Evolutionary conservation across 2,888 invertebrate genomes (phyloP), one percentile per base, ranked within the genome.

Genomic region (Latrodectus elegans): DNA sequence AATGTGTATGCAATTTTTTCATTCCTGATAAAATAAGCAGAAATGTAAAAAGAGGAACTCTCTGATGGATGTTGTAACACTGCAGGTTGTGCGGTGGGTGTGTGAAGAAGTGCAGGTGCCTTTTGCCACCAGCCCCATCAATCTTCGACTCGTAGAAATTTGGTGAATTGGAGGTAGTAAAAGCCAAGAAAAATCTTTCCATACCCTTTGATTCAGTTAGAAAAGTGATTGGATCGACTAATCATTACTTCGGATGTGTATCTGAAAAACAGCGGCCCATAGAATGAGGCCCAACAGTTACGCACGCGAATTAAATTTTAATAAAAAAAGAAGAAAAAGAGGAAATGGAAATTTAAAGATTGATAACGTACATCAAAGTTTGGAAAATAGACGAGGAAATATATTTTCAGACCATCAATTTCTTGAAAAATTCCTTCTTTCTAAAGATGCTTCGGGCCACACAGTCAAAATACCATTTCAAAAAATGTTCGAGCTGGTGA

Each of bases 211-310:
- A 4, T 55, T 67, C 84, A 49, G 77, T 73, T 64, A 73, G 71
- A 84, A 84, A 77, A 84, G 71, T 84, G 84, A 84, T 77, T 84
- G 84, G 73, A 72, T 78, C 68, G 71, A 70, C 84, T 71, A 78
- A 67, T 84, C 84, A 84, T 84, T 84, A 84, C 76, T 84, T 75
- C 75, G 52, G 49, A 22, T 17, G n/a, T 14, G 10, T 17, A 17
- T 67, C 17, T 22, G 67, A n/a, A 67, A 8, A 55, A 55, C 55
- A 14, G 11, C 55, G 11, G 11, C 15, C 11, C 15, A 55, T 3
- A 11, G 15, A 55, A 55, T 55, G 15, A 14, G 11, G 12, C 12
- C 55, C 15, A 55, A 55, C 55, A 55, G 55, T 3, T 4, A 55
- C 15, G 55, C 55, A 55, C 55, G 55, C 55, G 55, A 55, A 55